Conservation (phyloP, 2,797 vertebrate genomes). For the Meda fulgida region DNA sequence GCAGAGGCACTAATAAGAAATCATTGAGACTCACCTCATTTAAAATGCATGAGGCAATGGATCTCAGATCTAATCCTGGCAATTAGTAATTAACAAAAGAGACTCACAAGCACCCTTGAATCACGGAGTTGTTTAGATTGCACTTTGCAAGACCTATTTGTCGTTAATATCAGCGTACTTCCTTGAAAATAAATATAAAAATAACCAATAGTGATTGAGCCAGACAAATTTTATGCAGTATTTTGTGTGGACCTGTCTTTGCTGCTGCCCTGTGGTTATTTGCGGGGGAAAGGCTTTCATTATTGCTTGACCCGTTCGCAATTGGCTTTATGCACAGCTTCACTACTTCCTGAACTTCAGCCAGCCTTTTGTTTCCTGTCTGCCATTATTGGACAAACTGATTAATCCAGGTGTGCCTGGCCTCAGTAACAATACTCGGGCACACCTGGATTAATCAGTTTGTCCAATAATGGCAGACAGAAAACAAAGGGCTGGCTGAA, state of each 20-base stretch:
- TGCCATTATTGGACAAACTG: no score
- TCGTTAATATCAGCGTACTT: constrained; percentile 25
- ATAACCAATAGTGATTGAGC: constrained; percentile 31
- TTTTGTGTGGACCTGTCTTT: constrained; percentile 25
- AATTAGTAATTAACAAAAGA: constrained; percentile 51
- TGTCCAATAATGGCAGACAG: no score
- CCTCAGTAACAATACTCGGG: no score
- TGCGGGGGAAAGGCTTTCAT: constrained; percentile 37
- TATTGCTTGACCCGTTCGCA: constrained; percentile 47
- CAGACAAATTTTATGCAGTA: constrained; percentile 11
- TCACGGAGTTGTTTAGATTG: constrained; percentile 33
- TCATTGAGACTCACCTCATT: constrained; percentile 37
- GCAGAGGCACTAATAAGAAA: constrained; percentile 42
- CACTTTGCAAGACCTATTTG: constrained; percentile 34
- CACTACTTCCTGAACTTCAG: no score
- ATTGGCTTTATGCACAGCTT: no score
- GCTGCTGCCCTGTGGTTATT: constrained; percentile 17
- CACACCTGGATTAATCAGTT: no score
- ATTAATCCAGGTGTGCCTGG: no score
- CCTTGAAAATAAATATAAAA: no score
- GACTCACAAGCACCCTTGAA: constrained; percentile 25
- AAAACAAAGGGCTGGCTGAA: no score
- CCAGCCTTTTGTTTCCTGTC: no score
- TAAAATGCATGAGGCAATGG: constrained; percentile 47
- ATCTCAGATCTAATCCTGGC: constrained; percentile 49